Evolutionary conservation across 2,888 invertebrate species (phyloP).

Genomic region (Athalia rosae): DNA sequence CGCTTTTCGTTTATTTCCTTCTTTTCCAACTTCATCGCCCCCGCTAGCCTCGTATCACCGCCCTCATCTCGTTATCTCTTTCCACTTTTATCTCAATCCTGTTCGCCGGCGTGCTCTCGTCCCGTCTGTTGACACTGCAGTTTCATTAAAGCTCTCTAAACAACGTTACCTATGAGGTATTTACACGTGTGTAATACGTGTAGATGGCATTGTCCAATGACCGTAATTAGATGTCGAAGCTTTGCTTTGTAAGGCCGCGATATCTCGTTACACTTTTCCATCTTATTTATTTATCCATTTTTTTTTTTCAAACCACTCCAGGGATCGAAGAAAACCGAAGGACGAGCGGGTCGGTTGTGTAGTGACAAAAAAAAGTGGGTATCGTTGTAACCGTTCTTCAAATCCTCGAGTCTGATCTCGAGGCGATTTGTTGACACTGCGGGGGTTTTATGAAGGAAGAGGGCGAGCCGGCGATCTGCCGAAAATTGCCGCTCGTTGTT

Average conservation of each 20-base stretch:
- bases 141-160: slow-evolving; percentile 39
- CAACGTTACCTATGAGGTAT: neutral
- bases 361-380: no score
- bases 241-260: neutral
- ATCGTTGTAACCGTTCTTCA: no score
- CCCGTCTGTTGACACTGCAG: slow-evolving; percentile 27
- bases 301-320: no score
- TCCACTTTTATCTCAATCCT: slow-evolving; percentile 25
- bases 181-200: neutral
- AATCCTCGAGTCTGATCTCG: neutral
- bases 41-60: neutral
- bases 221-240: neutral
- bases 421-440: neutral
- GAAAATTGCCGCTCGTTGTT: slow-evolving; percentile 16
- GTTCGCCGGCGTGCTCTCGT: neutral
- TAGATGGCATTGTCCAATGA: neutral
- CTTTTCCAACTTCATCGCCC: neutral
- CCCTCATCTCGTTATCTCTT: slow-evolving; percentile 23
- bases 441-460: slow-evolving; percentile 10
- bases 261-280: neutral
- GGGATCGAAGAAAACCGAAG: no score
- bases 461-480: neutral
- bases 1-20: neutral
- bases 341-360: no score
- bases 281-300: neutral